Evolutionary conservation across 1,140 invertebrate species (phyloP), one percentile per base, ranked within the genome.

Genomic region (Diprion similis): DNA sequence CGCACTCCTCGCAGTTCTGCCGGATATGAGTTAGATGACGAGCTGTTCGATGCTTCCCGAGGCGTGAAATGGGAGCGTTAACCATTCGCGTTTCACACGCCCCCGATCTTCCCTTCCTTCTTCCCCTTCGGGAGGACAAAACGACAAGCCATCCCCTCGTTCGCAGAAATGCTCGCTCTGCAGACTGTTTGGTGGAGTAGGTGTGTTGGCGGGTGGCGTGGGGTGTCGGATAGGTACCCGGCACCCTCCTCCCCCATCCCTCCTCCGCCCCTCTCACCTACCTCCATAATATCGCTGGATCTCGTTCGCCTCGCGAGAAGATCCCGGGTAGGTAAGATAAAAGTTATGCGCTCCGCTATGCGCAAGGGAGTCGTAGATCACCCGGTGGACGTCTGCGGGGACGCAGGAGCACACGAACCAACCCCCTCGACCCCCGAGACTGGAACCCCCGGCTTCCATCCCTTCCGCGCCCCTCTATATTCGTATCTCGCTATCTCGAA

Each of bases 351-450:
- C 82, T 80, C 78, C 75, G 85, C 85, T 86, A 86, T 87, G 85
- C 86, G 85, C 85, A 78, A 85, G 87, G 87, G 87, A 86, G 85
- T 87, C 87, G 81, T 88, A 86, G 75, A 86, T 87, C 87, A 87
- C 74, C 78, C 76, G 78, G 75, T 81, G 86, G 83, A 86, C 85
- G 85, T 86, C 84, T 86, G 84, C 85, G 84, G 85, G 84, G 85
- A 86, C 86, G 85, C 79, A 80, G 78, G 82, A 83, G 78, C 79
- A 74, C 79, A 81, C 79, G 79, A 80, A 59, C 67, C 67, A 77
- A 80, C 75, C 79, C 78, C 75, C 69, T 74, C 75, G 65, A 47
- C 76, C 67, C 74, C 75, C 78, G 77, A 75, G 47, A 59, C 51
- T 65, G 71, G 70, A 67, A 17, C 46, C 59, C 47, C 66, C 75